Evolutionary conservation across 2,797 vertebrate species (phyloP).

Genomic region (Myripristis jacobus): DNA sequence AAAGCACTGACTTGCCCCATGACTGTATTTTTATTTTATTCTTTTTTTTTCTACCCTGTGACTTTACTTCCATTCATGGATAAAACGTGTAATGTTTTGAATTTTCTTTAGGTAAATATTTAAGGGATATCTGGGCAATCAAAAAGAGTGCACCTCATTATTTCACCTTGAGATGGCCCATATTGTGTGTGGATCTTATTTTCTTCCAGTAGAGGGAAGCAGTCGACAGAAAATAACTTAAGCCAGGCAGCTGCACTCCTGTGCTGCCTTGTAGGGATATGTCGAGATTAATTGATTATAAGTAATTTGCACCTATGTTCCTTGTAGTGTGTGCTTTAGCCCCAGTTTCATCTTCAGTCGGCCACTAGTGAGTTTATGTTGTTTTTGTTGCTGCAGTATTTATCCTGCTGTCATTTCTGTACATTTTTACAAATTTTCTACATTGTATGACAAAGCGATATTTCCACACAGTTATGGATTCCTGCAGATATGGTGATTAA

Average conservation of each 20-base stretch:
- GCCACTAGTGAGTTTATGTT: conserved; percentile 8
- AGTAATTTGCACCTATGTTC: conserved; percentile 54
- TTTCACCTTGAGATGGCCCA: neutral
- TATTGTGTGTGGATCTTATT: conserved; percentile 7
- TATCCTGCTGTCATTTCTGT: neutral
- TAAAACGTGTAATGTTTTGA: neutral
- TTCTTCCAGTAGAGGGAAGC: conserved; percentile 78
- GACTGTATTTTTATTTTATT: no score
- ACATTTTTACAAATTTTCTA: neutral
- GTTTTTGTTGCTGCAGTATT: conserved; percentile 14
- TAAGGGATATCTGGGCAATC: neutral
- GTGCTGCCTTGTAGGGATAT: conserved; percentile 38
- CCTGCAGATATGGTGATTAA: conserved; percentile 41
- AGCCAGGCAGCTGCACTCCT: conserved; percentile 5
- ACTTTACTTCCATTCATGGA: neutral
- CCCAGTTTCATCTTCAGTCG: conserved; percentile 44
- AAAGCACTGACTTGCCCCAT: conserved; percentile 48
- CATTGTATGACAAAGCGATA: neutral
- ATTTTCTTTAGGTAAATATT: neutral
- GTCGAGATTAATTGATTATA: conserved; percentile 61
- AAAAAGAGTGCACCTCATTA: neutral
- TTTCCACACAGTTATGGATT: neutral
- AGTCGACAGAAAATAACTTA: conserved; percentile 59
- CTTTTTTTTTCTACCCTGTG: no score
- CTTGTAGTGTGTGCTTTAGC: conserved; percentile 48